A percentile compares a stretch with the other conserved stretches of the same genome.
Evolutionary conservation across 2,797 vertebrate genomes (phyloP).

Genomic region (Coreius guichenoti): DNA sequence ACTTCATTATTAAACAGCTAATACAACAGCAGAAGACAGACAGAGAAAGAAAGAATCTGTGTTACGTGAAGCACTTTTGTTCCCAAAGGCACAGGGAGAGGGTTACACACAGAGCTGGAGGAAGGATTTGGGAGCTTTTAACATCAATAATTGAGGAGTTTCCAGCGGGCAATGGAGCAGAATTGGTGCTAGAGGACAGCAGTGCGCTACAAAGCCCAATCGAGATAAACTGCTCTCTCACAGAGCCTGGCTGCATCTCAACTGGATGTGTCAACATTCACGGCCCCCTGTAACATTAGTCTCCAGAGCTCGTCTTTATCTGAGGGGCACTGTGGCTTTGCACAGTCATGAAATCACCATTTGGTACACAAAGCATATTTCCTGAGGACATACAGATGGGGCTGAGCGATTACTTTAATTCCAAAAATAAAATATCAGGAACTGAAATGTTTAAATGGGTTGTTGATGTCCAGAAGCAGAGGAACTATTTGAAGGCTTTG

Average conservation of each 20-base stretch:
- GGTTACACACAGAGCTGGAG: slow-evolving; percentile 10
- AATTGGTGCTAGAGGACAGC: slow-evolving; percentile 28
- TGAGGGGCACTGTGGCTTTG: neutral
- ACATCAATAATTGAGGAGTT: slow-evolving; percentile 66
- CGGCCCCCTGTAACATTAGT: neutral
- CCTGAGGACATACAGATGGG: neutral
- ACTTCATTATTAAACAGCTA: slow-evolving; percentile 17
- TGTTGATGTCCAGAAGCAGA: neutral
- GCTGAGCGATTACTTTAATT: neutral
- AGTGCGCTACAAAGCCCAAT: neutral
- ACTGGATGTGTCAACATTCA: slow-evolving; percentile 8
- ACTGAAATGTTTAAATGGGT: neutral
- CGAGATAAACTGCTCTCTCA: slow-evolving; percentile 4
- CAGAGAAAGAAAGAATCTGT: slow-evolving; percentile 2
- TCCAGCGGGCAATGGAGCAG: neutral
- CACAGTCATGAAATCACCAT: neutral
- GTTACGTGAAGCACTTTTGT: slow-evolving; percentile 2
- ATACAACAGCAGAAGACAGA: slow-evolving; percentile 4
- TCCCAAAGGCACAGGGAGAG: slow-evolving; percentile 27
- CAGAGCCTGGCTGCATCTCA: neutral
- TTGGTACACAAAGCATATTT: neutral
- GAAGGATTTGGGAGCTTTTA: slow-evolving; percentile 45
- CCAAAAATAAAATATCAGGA: neutral
- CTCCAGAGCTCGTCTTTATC: neutral
- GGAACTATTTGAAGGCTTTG: neutral